These are phyloP conservation scores for Sepioteuthis lessoniana DNA, from an alignment of 2,888 invertebrate species.

Conservation along the genomic window DNA sequence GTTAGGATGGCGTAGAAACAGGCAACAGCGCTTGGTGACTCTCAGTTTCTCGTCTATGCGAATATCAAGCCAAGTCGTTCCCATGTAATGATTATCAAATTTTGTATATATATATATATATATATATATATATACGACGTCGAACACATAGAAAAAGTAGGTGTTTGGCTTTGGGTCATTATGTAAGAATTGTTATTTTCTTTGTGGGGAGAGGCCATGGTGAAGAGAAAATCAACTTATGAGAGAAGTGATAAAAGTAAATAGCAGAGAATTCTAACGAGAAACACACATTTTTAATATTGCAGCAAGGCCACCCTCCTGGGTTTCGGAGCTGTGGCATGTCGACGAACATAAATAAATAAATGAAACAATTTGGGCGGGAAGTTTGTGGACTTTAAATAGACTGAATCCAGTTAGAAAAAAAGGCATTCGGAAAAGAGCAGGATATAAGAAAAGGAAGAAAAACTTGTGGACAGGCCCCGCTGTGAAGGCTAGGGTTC, in stretches of 20 bases:
- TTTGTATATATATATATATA: too few relatives aligned
- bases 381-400: neutral
- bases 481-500: neutral
- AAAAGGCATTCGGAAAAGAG: neutral
- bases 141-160: neutral
- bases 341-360: neutral
- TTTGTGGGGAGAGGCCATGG: neutral
- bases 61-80: too few relatives aligned
- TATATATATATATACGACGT: neutral
- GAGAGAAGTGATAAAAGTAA: neutral
- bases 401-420: neutral
- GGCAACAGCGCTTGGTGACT: too few relatives aligned
- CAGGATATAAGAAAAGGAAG: neutral
- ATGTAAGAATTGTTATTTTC: neutral
- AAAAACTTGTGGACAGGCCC: neutral
- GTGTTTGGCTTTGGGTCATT: neutral
- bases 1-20: too few relatives aligned
- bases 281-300: neutral
- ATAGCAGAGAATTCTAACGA: neutral
- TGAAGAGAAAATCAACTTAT: neutral
- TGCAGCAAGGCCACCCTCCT: neutral
- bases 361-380: neutral
- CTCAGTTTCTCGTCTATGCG: too few relatives aligned
- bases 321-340: neutral
- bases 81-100: too few relatives aligned